Conservation (phyloP, 2,888 invertebrate species). For the Priocnemis perturbator region DNA sequence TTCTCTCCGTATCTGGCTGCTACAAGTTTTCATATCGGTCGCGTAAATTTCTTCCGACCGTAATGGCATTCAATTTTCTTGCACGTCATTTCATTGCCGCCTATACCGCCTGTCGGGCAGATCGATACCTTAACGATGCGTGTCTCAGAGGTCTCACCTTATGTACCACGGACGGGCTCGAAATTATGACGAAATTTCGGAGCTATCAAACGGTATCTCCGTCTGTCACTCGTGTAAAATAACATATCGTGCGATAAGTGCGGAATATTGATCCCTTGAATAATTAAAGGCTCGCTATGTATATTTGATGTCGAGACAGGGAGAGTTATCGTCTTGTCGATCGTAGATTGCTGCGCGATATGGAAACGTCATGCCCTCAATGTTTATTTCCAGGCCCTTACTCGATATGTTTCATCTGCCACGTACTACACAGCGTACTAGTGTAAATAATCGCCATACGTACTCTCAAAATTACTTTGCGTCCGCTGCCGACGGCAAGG, state of each 20-base stretch:
- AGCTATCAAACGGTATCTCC: not conserved
- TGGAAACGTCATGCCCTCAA: not conserved
- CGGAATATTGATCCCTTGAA: conserved; percentile 56
- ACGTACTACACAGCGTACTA: too few species aligned
- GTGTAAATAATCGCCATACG: too few species aligned
- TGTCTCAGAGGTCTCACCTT: conserved; percentile 14
- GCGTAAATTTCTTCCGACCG: conserved; percentile 49
- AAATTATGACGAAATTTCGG: too few species aligned
- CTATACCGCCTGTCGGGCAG: conserved; percentile 28
- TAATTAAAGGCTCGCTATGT: conserved; percentile 46
- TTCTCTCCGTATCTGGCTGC: conserved; percentile 29
- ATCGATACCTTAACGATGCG: conserved; percentile 46
- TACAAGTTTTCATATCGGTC: conserved; percentile 51
- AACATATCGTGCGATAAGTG: conserved; percentile 48
- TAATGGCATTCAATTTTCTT: conserved; percentile 50
- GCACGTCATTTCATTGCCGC: conserved; percentile 50
- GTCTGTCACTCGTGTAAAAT: conserved; percentile 25
- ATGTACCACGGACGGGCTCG: too few species aligned
- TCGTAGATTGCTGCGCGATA: conserved; percentile 8
- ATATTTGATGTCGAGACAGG: conserved; percentile 12
- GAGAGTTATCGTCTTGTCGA: conserved; percentile 11
- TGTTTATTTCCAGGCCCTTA: not conserved
- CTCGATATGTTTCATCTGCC: not conserved
- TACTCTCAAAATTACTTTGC: too few species aligned
- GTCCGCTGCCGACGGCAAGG: too few species aligned